phyloP scores from a whole-genome alignment of 2,797 vertebrate species.

The Chrosomus eos region DNA sequence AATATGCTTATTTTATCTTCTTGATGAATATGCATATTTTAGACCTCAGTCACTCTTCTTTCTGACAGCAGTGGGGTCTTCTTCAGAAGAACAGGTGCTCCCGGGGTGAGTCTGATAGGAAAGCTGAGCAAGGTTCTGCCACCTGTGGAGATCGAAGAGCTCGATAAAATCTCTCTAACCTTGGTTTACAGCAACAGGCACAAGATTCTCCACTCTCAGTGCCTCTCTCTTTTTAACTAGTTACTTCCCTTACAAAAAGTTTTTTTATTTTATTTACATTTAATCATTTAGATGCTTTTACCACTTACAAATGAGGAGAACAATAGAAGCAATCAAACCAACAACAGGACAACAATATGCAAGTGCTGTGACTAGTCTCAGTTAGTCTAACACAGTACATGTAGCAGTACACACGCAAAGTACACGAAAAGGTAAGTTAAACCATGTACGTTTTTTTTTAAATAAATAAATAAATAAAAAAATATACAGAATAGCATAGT shows the following conservation, averaged over 20 bases:
- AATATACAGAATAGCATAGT: not conserved
- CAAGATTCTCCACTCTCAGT: not conserved
- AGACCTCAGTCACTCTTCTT: conserved; percentile 6
- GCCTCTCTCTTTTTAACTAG: not conserved
- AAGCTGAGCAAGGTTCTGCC: conserved; percentile 35
- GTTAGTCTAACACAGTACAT: not conserved
- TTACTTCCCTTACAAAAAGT: not conserved
- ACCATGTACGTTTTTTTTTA: too few species aligned
- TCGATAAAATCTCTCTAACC: conserved; percentile 14
- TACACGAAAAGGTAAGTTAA: too few species aligned
- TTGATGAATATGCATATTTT: conserved; percentile 41
- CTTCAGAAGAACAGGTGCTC: conserved; percentile 38
- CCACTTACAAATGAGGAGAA: not conserved
- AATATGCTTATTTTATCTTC: conserved; percentile 28
- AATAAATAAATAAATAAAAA: not conserved
- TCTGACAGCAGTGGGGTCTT: conserved; percentile 31
- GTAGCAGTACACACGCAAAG: not conserved
- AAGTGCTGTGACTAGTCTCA: not conserved
- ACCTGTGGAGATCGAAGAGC: conserved; percentile 11
- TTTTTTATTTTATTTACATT: not conserved
- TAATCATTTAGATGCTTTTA: not conserved
- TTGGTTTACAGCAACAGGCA: conserved; percentile 22
- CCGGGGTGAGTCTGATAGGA: conserved; percentile 39
- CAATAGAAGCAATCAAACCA: not conserved
- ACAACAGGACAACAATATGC: not conserved